Conservation (phyloP, 2,888 invertebrate species). For the Synergus gifuensis region DNA sequence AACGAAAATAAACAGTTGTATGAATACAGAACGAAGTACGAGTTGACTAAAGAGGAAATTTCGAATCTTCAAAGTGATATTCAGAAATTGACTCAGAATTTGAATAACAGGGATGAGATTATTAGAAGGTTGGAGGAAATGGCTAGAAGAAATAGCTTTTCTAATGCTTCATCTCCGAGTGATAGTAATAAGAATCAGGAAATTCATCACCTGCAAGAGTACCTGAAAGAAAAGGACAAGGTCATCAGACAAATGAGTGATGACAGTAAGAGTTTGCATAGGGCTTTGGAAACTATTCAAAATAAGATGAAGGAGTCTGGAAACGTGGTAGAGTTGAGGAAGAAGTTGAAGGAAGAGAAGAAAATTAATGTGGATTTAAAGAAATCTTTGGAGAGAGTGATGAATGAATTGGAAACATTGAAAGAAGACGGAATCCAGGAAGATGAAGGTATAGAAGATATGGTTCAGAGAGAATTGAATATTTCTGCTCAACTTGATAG, state of each 20-base stretch:
- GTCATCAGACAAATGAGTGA: slow-evolving; percentile 81
- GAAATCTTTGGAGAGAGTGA: slow-evolving; percentile 66
- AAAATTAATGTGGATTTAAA: slow-evolving; percentile 76
- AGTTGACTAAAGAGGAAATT: slow-evolving; percentile 63
- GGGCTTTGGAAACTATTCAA: slow-evolving; percentile 79
- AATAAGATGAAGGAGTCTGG: slow-evolving; percentile 80
- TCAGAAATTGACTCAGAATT: slow-evolving; percentile 66
- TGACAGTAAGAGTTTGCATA: slow-evolving; percentile 80
- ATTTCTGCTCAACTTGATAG: slow-evolving; percentile 82
- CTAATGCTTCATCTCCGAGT: slow-evolving; percentile 65
- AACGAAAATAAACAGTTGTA: slow-evolving; percentile 70
- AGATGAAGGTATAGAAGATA: slow-evolving; percentile 70
- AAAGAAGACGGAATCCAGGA: slow-evolving; percentile 49
- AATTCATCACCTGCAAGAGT: slow-evolving; percentile 80
- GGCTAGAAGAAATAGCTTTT: slow-evolving; percentile 66
- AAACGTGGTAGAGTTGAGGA: slow-evolving; percentile 81
- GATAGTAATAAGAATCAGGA: slow-evolving; percentile 78
- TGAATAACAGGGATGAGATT: slow-evolving; percentile 69
- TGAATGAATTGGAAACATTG: slow-evolving; percentile 55
- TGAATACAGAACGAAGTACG: slow-evolving; percentile 79
- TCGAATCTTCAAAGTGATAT: slow-evolving; percentile 64
- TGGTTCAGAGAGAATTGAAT: slow-evolving; percentile 81
- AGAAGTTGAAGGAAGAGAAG: slow-evolving; percentile 80
- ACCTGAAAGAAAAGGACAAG: slow-evolving; percentile 81
- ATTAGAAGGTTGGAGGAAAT: slow-evolving; percentile 71